phyloP scores from a whole-genome alignment of 2,113 vertebrate species.

The Steatornis caripensis region DNA sequence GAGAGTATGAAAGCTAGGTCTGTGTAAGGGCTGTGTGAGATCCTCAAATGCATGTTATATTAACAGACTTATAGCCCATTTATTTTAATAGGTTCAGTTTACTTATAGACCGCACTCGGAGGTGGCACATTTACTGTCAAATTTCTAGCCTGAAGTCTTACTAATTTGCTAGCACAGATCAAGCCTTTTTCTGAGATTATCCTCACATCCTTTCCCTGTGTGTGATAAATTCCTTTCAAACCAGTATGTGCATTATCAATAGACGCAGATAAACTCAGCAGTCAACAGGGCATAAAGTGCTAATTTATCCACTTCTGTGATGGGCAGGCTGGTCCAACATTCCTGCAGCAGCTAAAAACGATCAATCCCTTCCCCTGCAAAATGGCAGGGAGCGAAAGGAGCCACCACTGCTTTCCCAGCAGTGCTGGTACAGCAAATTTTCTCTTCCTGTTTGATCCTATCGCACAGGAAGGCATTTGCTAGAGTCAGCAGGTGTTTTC shows the following conservation, averaged over 20 bases:
- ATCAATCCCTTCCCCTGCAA: not conserved
- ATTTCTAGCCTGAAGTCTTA: not conserved
- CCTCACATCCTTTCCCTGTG: not conserved
- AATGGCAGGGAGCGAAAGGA: fast-evolving
- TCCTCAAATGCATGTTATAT: not conserved
- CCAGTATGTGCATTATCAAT: not conserved
- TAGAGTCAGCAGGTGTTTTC: not conserved
- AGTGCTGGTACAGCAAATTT: not conserved
- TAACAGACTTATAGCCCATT: not conserved
- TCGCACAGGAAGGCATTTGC: not conserved
- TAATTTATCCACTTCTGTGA: not conserved
- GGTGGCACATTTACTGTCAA: not conserved
- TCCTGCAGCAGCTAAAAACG: not conserved
- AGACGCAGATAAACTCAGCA: not conserved
- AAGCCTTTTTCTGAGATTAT: not conserved
- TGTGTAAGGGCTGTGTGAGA: not conserved
- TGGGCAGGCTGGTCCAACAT: fast-evolving
- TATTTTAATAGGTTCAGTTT: not conserved
- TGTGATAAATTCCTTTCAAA: not conserved
- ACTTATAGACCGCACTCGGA: not conserved
- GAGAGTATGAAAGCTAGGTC: not conserved
- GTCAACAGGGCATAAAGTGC: not conserved
- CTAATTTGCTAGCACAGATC: not conserved
- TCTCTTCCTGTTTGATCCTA: not conserved
- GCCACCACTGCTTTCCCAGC: fast-evolving